A percentile compares a stretch with the other conserved stretches of the same genome.
phyloP scores from a whole-genome alignment of 2,797 vertebrate species.

The Notamacropus eugenii region DNA sequence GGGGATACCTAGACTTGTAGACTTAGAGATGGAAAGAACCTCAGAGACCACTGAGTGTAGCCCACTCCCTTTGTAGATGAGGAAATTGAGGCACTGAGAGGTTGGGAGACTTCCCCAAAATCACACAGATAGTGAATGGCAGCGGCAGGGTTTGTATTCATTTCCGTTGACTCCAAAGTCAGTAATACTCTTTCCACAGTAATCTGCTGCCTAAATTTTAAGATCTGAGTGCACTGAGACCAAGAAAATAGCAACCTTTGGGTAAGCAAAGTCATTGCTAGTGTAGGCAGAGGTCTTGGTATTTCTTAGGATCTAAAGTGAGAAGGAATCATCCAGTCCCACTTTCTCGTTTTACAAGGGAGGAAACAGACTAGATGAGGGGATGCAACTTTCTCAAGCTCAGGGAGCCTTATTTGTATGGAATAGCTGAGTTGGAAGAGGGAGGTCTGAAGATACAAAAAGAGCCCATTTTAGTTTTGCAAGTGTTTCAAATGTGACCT shows the following conservation, averaged over 20 bases:
- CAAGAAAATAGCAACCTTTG: neutral
- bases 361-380: neutral
- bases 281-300: neutral
- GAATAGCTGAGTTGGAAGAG: neutral
- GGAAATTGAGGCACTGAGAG: neutral
- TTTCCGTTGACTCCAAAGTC: neutral
- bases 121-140: neutral
- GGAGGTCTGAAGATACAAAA: neutral
- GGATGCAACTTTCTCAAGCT: too few relatives aligned
- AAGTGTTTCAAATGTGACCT: neutral
- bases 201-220: neutral
- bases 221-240: neutral
- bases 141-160: neutral
- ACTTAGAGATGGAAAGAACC: neutral
- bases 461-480: neutral
- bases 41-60: neutral
- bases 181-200: neutral
- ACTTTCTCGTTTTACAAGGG: neutral
- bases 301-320: neutral
- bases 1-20: neutral
- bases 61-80: neutral
- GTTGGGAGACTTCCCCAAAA: neutral
- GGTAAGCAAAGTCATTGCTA: neutral
- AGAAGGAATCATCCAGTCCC: neutral
- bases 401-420: too few relatives aligned